Evolutionary conservation across 2,113 vertebrate genomes (phyloP).

Genomic region (Urocitellus parryii): DNA sequence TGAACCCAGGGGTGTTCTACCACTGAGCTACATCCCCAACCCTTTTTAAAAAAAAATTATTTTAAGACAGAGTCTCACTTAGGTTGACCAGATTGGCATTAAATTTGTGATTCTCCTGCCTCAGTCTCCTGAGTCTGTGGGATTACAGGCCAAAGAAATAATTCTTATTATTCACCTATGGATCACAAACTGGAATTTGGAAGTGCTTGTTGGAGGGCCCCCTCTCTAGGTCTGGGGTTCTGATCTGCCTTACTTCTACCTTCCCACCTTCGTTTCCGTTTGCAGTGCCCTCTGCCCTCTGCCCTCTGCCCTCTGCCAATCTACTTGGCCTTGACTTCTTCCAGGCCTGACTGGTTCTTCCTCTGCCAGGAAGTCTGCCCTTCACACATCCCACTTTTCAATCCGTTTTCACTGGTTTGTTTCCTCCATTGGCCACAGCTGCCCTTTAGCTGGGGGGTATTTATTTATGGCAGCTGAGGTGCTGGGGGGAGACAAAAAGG

Average conservation of each 20-base stretch:
- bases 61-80: too few relatives aligned
- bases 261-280: rapidly evolving
- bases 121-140: too few relatives aligned
- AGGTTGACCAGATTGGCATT: too few relatives aligned
- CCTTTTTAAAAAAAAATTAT: too few relatives aligned
- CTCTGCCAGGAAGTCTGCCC: background rate
- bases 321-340: background rate
- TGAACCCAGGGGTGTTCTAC: too few relatives aligned
- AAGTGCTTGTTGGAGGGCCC: too few relatives aligned
- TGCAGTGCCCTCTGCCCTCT: too few relatives aligned
- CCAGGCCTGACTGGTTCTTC: background rate
- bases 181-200: background rate
- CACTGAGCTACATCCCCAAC: too few relatives aligned
- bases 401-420: background rate
- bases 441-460: background rate
- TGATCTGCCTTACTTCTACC: too few relatives aligned
- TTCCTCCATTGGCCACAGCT: background rate
- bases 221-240: too few relatives aligned
- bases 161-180: background rate
- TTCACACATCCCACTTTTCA: background rate
- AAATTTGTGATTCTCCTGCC: too few relatives aligned
- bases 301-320: too few relatives aligned
- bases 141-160: background rate
- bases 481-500: background rate
- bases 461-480: background rate